Percentiles rank a stretch among this genome's conserved stretches.
phyloP scores from a whole-genome alignment of 2,113 vertebrate genomes.

The Pandion haliaetus region DNA sequence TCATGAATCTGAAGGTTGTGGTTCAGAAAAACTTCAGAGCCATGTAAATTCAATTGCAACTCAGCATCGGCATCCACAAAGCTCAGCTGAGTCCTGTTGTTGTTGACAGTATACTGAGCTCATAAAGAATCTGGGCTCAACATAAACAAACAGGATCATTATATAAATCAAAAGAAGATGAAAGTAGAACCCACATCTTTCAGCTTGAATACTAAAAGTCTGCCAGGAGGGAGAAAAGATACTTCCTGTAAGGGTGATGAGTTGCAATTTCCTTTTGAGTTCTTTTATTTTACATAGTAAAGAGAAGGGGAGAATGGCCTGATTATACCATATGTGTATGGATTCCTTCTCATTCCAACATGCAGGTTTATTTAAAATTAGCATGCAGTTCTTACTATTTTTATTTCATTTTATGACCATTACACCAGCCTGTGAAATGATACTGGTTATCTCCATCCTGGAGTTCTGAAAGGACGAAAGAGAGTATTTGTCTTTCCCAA shows the following conservation, averaged over 20 bases:
- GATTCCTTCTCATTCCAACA: not conserved
- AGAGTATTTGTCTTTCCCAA: not conserved
- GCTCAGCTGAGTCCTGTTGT: not conserved
- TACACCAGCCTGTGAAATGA: not conserved
- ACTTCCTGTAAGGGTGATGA: slow-evolving; percentile 9
- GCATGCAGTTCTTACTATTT: not conserved
- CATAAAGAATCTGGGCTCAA: not conserved
- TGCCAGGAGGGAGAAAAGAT: slow-evolving; percentile 31
- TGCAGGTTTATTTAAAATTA: not conserved
- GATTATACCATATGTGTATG: not conserved
- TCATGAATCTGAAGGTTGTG: slow-evolving; percentile 30
- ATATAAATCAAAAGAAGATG: slow-evolving; percentile 62
- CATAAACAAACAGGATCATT: slow-evolving; percentile 31
- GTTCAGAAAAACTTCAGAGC: slow-evolving; percentile 22
- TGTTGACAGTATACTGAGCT: slow-evolving; percentile 56
- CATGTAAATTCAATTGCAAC: not conserved
- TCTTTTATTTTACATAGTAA: not conserved
- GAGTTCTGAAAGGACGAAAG: not conserved
- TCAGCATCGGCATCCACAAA: slow-evolving; percentile 1
- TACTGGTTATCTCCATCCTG: not conserved
- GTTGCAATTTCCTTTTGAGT: slow-evolving; percentile 5
- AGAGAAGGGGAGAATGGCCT: not conserved
- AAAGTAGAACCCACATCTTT: slow-evolving; percentile 45
- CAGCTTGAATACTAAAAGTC: slow-evolving; percentile 5
- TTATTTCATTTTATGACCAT: not conserved